phyloP scores from a whole-genome alignment of 2,888 invertebrate species.

The Agrenia bidenticulata region DNA sequence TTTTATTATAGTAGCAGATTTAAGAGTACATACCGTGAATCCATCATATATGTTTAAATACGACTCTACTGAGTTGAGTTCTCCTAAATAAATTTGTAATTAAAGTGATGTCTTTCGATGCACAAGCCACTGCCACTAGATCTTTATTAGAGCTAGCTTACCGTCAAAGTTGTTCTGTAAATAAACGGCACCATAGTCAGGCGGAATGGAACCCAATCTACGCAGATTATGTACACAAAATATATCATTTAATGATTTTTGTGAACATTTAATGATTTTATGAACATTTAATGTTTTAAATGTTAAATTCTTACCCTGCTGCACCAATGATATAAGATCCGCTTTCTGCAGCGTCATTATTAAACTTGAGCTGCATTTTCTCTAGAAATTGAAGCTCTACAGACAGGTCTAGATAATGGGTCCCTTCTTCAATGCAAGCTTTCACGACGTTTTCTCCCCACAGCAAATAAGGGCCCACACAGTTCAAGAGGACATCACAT shows the following conservation, averaged over 20 bases:
- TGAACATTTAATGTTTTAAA: too few species aligned
- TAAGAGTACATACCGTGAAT: too few species aligned
- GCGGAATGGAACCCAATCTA: slow-evolving; percentile 90
- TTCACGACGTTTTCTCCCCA: slow-evolving; percentile 87
- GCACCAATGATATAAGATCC: slow-evolving; percentile 77
- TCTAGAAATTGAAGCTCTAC: slow-evolving; percentile 66
- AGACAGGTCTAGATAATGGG: slow-evolving; percentile 83
- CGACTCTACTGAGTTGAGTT: slow-evolving; percentile 70
- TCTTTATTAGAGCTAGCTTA: too few species aligned
- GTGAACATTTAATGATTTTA: too few species aligned
- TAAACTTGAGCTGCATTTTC: slow-evolving; percentile 77
- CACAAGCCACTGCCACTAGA: not conserved
- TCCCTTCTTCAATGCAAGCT: slow-evolving; percentile 77
- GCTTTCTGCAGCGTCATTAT: slow-evolving; percentile 70
- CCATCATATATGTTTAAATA: slow-evolving; percentile 66
- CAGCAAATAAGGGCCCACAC: slow-evolving; percentile 88
- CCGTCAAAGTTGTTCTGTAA: slow-evolving; percentile 76
- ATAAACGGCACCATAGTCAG: slow-evolving; percentile 76
- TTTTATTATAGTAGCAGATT: too few species aligned
- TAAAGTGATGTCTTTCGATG: not conserved
- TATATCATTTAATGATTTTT: too few species aligned
- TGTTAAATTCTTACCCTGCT: slow-evolving; percentile 2
- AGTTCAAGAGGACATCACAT: slow-evolving; percentile 80
- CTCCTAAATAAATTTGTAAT: slow-evolving; percentile 58
- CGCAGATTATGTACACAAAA: too few species aligned